Base-by-base conservation (phyloP, 2,888 invertebrate genomes). In the Phymatocera aterrima region DNA sequence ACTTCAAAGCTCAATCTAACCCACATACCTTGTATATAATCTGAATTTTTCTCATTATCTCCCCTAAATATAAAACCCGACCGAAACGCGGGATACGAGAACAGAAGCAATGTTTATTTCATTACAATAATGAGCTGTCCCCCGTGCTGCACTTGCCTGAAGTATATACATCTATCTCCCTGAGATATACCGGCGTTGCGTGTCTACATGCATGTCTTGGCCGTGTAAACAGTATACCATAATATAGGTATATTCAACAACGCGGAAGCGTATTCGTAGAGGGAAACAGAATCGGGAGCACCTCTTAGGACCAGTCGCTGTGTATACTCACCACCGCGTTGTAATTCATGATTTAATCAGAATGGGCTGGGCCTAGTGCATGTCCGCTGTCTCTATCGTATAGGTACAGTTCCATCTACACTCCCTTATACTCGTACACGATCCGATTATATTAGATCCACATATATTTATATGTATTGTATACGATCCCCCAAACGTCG, bases 301-400 rank as follows among this genome's bases (percentile, higher is more conserved):
- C 54, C 75, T 75, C 75, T 75, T 57, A 28, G 75, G 60, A 57
- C 28, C 24, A 57, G 57, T 43, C 34, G 34, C 57, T 24, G 15
- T n/a, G n/a, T 15, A 43, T 40, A 40, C 40, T 12, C 15, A 72
- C 57, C 75, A 60, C 75, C 75, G 75, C 60, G 57, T 75, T 75
- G 57, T 40, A 57, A 75, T 75, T 75, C 75, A 40, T 75, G 75
- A 75, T 75, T 75, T 75, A 75, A 75, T 75, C 75, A 40, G n/a
- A 60, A 75, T 75, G 75, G 75, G 75, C 75, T 75, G 43, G 75
- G 60, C 75, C 57, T 2, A 60, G 46, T 40, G 57, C 75, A 75
- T 75, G 75, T 75, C 75, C 60, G 28, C 37, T 31, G 60, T 60
- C 57, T 57, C 70, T 70, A 70, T 48, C 48, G 8, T 37, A 24